Base-by-base conservation (phyloP, 2,888 invertebrate genomes). In the Dione juno region DNA sequence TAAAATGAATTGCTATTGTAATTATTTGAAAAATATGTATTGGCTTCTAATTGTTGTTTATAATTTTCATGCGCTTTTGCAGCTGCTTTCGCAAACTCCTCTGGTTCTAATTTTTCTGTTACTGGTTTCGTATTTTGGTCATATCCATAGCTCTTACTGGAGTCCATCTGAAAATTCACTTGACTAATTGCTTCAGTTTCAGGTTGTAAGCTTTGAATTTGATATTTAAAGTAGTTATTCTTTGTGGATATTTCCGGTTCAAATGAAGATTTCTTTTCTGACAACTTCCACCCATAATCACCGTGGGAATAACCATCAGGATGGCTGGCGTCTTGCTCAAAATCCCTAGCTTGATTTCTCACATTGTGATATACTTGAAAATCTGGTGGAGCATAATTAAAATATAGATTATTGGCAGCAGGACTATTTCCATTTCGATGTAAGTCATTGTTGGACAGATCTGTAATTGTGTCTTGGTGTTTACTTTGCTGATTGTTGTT, bases 261-360 rank as follows among this genome's bases (percentile, higher is more conserved):
- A 53, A 76, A 74, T n/a, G 79, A 74, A 37, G 86, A 81, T 72
- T 88, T 93, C 77, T 88, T 92, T n/a, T 85, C 88, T 5, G 83
- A 80, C 28, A 93, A 69, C 79, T 91, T 93, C 93, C 93, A 93
- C 1, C 93, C 93, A 76, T 88, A 93, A 75, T 93, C 93, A 13
- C 93, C 93, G 67, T 90, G 88, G 0, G 93, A 90, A 74, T 93
- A 93, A 43, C 81, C 76, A 14, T 85, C 85, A 66, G 84, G 76
- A 70, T 88, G 89, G 45, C 81, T 81, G 8, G 81, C 82, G 75
- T 89, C 88, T 65, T 85, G 86, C 54, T 92, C 90, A 11, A 82
- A 70, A 70, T 90, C 89, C 77, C 85, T 86, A 0, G 82, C 78
- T 28, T 84, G 82, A 69, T 78, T 76, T 80, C 84, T 90, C 13